Conservation (phyloP, 2,113 vertebrate genomes). For the Rhinoptilus africanus region DNA sequence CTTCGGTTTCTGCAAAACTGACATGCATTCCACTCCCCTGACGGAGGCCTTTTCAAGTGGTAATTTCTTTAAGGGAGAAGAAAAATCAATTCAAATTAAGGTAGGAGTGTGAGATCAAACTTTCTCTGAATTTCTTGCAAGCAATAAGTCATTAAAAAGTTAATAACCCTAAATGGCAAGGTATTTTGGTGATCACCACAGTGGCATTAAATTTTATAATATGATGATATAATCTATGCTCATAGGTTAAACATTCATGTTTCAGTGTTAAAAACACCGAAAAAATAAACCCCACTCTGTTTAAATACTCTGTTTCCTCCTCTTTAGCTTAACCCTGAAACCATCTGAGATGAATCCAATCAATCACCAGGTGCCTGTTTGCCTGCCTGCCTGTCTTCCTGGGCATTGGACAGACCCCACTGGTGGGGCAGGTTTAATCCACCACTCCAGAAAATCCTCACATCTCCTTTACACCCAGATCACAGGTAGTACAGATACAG, state of each 20-base stretch:
- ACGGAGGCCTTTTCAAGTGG: background rate
- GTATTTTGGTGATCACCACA: background rate
- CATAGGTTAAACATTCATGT: background rate
- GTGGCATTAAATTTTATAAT: background rate
- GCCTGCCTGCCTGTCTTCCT: background rate
- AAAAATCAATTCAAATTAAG: conserved; percentile 16
- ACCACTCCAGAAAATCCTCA: background rate
- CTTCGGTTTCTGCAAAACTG: conserved; percentile 16
- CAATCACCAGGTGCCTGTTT: background rate
- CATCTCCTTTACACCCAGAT: background rate
- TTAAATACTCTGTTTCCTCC: background rate
- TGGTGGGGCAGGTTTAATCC: background rate
- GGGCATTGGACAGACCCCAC: background rate
- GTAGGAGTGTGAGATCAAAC: background rate
- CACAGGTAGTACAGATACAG: background rate
- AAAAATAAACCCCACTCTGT: too few relatives aligned
- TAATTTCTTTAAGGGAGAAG: background rate
- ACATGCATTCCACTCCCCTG: background rate
- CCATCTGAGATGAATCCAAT: background rate
- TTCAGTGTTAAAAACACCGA: too few relatives aligned
- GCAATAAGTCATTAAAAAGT: background rate
- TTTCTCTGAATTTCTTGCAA: background rate
- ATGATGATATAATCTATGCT: background rate
- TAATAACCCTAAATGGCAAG: background rate
- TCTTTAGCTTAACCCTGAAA: background rate